These are phyloP conservation scores for Parascotia fuliginaria DNA, from an alignment of 2,888 invertebrate genomes.

Conservation along the genomic window DNA sequence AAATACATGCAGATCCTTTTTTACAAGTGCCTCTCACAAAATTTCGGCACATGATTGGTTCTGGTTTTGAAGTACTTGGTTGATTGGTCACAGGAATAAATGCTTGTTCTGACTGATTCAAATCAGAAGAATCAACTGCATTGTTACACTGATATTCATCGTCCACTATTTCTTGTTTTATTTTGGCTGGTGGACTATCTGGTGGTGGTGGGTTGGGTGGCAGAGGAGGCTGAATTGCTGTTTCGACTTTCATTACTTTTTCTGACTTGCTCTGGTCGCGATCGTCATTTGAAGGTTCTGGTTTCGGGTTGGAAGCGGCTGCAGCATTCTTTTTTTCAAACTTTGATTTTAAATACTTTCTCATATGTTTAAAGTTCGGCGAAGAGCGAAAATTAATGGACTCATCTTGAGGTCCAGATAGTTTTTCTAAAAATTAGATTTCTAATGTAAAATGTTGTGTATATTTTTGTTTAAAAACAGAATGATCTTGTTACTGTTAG, in stretches of 20 bases:
- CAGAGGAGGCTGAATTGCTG: slow-evolving; percentile 48
- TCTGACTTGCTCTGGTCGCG: background rate
- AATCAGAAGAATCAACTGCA: background rate
- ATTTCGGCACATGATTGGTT: slow-evolving; percentile 60
- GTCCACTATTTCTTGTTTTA: slow-evolving; percentile 57
- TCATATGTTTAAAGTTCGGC: slow-evolving; percentile 71
- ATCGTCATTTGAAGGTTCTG: background rate
- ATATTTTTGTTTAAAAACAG: too few species aligned
- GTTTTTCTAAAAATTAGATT: slow-evolving; percentile 21
- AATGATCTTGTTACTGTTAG: too few species aligned
- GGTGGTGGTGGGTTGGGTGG: slow-evolving; percentile 60
- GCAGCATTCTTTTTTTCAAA: slow-evolving; percentile 39
- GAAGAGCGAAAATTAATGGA: slow-evolving; percentile 62
- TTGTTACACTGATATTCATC: slow-evolving; percentile 26
- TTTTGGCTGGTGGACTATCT: slow-evolving; percentile 13
- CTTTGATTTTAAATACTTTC: slow-evolving; percentile 63
- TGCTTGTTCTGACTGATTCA: background rate
- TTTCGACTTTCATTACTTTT: background rate
- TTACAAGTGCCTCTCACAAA: slow-evolving; percentile 65
- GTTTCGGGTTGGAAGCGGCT: background rate
- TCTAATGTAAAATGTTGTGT: too few species aligned
- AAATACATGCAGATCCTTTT: slow-evolving; percentile 59
- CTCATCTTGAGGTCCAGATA: slow-evolving; percentile 35
- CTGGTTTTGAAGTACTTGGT: background rate
- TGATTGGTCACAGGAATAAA: background rate